These are phyloP conservation scores for Beris morrisii DNA, from an alignment of 2,888 invertebrate genomes.

Conservation along the genomic window DNA sequence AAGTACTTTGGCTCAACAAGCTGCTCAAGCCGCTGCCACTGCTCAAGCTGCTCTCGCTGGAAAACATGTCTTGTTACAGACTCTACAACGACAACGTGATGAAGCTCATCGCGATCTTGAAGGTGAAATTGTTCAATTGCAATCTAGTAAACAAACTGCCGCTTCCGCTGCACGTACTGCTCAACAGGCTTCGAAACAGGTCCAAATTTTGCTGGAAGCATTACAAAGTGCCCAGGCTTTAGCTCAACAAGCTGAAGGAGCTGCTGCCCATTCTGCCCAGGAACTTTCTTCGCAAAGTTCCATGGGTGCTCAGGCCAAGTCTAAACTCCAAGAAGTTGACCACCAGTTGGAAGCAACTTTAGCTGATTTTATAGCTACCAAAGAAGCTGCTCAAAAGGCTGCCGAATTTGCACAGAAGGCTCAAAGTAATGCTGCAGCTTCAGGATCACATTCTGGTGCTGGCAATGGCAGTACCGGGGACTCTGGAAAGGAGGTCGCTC, in stretches of 20 bases:
- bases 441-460: conserved; percentile 63
- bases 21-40: too few relatives aligned
- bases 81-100: conserved; percentile 73
- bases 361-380: conserved; percentile 71
- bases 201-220: conserved; percentile 67
- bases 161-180: conserved; percentile 67
- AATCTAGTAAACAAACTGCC: conserved; percentile 69
- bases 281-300: conserved; percentile 72
- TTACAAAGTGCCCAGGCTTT: conserved; percentile 66
- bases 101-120: conserved; percentile 70
- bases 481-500: neutral
- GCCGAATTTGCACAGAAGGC: conserved; percentile 49
- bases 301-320: conserved; percentile 74
- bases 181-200: conserved; percentile 69
- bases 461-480: neutral
- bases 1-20: conserved; percentile 72
- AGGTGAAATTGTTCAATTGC: conserved; percentile 70
- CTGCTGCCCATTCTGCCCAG: conserved; percentile 70
- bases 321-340: conserved; percentile 64
- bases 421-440: conserved; percentile 70
- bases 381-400: conserved; percentile 53
- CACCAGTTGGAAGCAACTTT: conserved; percentile 68
- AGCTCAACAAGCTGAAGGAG: conserved; percentile 69
- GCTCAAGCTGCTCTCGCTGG: too few relatives aligned
- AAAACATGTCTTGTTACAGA: conserved; percentile 61